Conservation (phyloP, 2,113 vertebrate species). For the Trichechus manatus region DNA sequence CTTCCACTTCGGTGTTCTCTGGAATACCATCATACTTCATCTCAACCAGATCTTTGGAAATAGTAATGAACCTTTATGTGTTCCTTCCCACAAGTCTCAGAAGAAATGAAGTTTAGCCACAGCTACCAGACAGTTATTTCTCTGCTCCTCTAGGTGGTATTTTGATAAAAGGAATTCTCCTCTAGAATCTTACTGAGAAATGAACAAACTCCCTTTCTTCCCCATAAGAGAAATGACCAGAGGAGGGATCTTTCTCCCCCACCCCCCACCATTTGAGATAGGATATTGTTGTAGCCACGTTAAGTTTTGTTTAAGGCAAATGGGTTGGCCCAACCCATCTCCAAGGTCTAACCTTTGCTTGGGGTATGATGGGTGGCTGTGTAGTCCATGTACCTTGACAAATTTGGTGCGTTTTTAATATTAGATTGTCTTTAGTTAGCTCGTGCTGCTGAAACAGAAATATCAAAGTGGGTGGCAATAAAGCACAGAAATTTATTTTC, state of each 20-base stretch:
- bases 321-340: background rate
- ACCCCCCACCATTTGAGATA: background rate
- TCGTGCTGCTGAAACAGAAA: background rate
- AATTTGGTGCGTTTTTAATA: background rate
- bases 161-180: background rate
- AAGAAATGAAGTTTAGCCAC: background rate
- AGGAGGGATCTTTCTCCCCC: background rate
- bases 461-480: background rate
- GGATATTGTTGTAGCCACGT: background rate
- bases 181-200: background rate
- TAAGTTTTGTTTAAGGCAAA: background rate
- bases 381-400: background rate
- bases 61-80: background rate
- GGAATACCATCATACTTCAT: too few species aligned
- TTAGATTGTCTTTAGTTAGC: background rate
- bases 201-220: background rate
- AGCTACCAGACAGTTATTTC: background rate
- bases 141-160: background rate
- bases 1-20: background rate
- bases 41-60: background rate
- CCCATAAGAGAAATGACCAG: background rate
- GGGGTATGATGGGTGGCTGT: fast-evolving
- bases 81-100: background rate
- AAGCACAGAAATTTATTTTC: background rate
- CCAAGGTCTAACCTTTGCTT: background rate